These are phyloP conservation scores for Cynaeus angustus DNA, from an alignment of 2,888 invertebrate species.

Conservation along the genomic window DNA sequence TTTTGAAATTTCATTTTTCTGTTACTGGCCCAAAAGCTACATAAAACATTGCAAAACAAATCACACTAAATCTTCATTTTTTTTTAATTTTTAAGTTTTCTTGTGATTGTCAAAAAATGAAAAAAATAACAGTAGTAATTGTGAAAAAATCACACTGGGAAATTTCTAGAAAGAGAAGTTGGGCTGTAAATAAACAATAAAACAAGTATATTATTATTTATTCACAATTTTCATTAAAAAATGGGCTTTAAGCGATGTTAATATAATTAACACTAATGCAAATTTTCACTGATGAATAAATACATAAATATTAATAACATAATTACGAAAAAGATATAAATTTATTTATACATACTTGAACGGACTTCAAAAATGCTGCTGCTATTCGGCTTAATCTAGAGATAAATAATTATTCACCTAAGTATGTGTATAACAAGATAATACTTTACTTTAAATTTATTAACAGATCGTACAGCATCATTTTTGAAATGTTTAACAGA, in stretches of 20 bases:
- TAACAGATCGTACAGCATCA: conserved; percentile 62
- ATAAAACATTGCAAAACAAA: no score
- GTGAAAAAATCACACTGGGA: no score
- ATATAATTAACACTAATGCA: conserved; percentile 72
- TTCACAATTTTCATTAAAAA: conserved; percentile 72
- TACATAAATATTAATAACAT: conserved; percentile 68
- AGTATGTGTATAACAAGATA: conserved; percentile 64
- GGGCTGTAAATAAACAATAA: conserved; percentile 10
- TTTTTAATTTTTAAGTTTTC: no score
- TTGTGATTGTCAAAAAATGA: no score
- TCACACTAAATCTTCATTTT: no score
- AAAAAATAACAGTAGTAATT: no score
- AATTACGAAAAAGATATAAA: conserved; percentile 68
- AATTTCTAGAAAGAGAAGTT: not conserved
- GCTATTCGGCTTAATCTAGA: conserved; percentile 61
- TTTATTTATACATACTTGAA: conserved; percentile 63
- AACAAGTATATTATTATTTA: conserved; percentile 64
- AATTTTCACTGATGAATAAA: conserved; percentile 69
- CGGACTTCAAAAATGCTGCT: conserved; percentile 64
- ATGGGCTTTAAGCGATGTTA: conserved; percentile 71
- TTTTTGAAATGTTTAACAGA: conserved; percentile 61
- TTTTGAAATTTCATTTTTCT: no score
- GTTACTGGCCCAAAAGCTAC: no score
- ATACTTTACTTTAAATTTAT: conserved; percentile 61
- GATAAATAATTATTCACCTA: conserved; percentile 62